Conservation (phyloP, 1,140 invertebrate genomes). For the Trachymyrmex cornetzi region DNA sequence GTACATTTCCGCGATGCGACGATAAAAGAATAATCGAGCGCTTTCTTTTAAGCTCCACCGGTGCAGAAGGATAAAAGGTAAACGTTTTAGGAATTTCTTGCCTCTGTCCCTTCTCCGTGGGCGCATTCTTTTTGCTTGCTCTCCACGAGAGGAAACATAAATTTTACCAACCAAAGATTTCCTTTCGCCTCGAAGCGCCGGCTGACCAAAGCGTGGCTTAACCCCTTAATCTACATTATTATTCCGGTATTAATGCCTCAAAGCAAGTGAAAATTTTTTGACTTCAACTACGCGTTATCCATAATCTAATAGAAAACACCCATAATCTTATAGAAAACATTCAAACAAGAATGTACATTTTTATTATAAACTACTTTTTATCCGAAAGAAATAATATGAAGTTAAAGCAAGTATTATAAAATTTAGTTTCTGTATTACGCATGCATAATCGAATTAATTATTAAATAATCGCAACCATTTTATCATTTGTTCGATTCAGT, state of each 20-base stretch:
- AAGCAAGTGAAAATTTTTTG: conserved; percentile 64
- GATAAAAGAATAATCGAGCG: conserved; percentile 56
- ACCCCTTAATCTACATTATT: conserved; percentile 57
- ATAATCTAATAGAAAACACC: background rate
- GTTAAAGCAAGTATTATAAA: background rate
- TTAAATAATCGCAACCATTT: background rate
- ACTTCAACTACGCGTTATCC: background rate
- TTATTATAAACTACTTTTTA: conserved; percentile 14
- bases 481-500: background rate
- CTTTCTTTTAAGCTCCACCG: conserved; percentile 42
- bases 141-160: conserved; percentile 65
- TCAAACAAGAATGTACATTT: background rate
- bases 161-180: conserved; percentile 66
- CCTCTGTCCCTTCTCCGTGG: conserved; percentile 14
- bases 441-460: background rate
- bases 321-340: background rate
- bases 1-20: conserved; percentile 55
- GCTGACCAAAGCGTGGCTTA: conserved; percentile 61
- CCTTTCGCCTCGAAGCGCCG: conserved; percentile 46
- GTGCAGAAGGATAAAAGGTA: conserved; percentile 68
- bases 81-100: conserved; percentile 75
- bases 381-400: background rate
- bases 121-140: conserved; percentile 59
- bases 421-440: background rate
- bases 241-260: conserved; percentile 31